Base-by-base conservation (phyloP, 2,888 invertebrate species). In the Polyploca ridens region DNA sequence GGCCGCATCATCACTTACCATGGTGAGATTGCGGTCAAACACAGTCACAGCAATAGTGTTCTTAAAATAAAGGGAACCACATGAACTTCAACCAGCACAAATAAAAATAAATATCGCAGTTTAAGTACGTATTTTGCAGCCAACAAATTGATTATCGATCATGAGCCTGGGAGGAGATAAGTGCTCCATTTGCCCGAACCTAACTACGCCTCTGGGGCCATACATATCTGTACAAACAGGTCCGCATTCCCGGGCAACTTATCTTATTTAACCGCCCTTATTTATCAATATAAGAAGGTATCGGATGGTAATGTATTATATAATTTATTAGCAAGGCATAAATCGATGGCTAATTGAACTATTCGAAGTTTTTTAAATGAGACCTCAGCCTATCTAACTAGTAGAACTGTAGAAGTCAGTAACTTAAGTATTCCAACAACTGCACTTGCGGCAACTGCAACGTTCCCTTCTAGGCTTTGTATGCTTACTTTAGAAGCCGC, bases 141-240 rank as follows among this genome's bases (percentile, higher is more conserved):
- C 54, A 54, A 54, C 54, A 54, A 54, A 54, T 54, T 54, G 54
- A 54, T 54, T 54, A 54, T 19, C 54, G 54, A 54, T 54, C 54
- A 19, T 19, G 54, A 54, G 19, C 19, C 54, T 10, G 54, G 54
- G 54, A 54, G 19, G 54, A 54, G 54, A 54, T 54, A 54, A 54
- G 54, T 54, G 54, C 54, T 19, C 54, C 54, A 54, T 54, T 54
- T 54, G 54, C 54, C 54, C 16, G 54, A 54, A 54, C 54, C 54
- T 54, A 54, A 54, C 54, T 54, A 54, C 54, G 54, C 54, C 54
- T 19, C 54, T 54, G 54, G 54, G 54, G 19, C 54, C 19, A 54
- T 54, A 54, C 54, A 54, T 54, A 54, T 54, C 54, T 54, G 19
- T 54, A 54, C 19, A 54, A 54, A 7, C 54, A 19, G 16, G n/a